Base-by-base conservation (phyloP, 2,113 vertebrate species). In the Oenanthe oenanthe region DNA sequence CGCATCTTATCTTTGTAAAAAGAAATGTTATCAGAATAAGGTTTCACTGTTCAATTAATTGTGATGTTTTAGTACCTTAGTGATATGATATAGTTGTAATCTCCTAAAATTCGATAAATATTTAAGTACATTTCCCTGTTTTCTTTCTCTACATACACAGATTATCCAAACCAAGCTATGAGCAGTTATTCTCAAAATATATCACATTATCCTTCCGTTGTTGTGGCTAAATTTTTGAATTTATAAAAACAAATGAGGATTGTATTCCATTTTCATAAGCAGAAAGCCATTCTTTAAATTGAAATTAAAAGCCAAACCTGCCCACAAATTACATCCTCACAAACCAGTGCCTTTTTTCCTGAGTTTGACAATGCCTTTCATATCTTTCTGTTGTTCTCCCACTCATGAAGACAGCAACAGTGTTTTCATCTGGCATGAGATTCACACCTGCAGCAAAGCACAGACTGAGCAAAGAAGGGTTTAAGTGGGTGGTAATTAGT, bases 391-490 rank as follows among this genome's bases (percentile, higher is more conserved):
- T 86, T 36, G 26, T 73, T 90, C 29, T 92, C 20, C 21, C 16
- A 86, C 47, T 26, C 60, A 43, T 66, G 42, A 88, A 83, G 54
- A 53, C 17, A 80, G 6, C 17, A 53, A 48, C 8, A 38, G 7
- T 56, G 10, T 34, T 90, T 78, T 70, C 16, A 67, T 63, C 60
- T 57, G 72, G 17, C 24, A 40, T 67, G 61, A 92, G 93, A 92
- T 72, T 60, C 62, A 43, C 45, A 60, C 36, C 34, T 60, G 25
- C 36, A 87, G 53, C 42, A 72, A 78, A 73, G 14, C 18, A 51
- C 28, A 73, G 50, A 13, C 13, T 58, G 12, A 54, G 29, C 12
- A 85, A 79, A 71, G 24, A 38, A 68, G 43, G 18, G 12, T 70
- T 84, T 47, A 42, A 21, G 28, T 25, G n/a, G 4, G 26, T 72